phyloP scores from a whole-genome alignment of 1,140 invertebrate genomes.

The Gerris buenoi region DNA sequence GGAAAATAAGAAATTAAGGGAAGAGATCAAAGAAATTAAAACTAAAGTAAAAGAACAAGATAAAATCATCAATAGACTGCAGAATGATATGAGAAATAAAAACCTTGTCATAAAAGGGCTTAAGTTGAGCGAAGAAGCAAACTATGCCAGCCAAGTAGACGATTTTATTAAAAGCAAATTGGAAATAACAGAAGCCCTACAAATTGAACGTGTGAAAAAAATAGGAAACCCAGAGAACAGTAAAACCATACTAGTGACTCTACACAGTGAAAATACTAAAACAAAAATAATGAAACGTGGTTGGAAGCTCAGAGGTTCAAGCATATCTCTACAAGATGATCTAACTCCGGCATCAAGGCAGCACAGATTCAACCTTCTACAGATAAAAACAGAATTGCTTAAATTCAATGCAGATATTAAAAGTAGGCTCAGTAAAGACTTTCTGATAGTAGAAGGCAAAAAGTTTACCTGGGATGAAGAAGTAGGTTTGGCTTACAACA shows the following conservation, averaged over 20 bases:
- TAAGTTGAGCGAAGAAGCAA: too few relatives aligned
- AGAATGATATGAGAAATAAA: too few relatives aligned
- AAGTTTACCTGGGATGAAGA: not conserved
- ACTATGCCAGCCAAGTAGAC: too few relatives aligned
- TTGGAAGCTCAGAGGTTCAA: not conserved
- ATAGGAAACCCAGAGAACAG: not conserved
- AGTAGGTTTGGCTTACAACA: not conserved
- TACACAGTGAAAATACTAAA: not conserved
- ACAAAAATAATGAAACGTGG: not conserved
- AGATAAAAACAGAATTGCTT: not conserved
- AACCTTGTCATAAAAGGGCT: too few relatives aligned
- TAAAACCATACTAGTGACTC: not conserved
- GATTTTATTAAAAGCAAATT: too few relatives aligned
- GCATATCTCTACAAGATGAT: not conserved
- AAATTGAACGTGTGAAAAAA: constrained; percentile 28
- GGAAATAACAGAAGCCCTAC: too few relatives aligned
- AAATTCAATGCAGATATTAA: not conserved
- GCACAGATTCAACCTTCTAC: not conserved
- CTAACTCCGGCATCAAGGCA: not conserved
- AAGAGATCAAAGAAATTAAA: too few relatives aligned
- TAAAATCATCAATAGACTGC: too few relatives aligned
- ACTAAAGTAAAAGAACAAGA: too few relatives aligned
- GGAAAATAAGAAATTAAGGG: too few relatives aligned
- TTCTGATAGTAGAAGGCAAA: not conserved
- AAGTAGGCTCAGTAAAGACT: not conserved